These are phyloP conservation scores for Tapirus terrestris DNA, from an alignment of 2,113 vertebrate genomes.

Conservation along the genomic window DNA sequence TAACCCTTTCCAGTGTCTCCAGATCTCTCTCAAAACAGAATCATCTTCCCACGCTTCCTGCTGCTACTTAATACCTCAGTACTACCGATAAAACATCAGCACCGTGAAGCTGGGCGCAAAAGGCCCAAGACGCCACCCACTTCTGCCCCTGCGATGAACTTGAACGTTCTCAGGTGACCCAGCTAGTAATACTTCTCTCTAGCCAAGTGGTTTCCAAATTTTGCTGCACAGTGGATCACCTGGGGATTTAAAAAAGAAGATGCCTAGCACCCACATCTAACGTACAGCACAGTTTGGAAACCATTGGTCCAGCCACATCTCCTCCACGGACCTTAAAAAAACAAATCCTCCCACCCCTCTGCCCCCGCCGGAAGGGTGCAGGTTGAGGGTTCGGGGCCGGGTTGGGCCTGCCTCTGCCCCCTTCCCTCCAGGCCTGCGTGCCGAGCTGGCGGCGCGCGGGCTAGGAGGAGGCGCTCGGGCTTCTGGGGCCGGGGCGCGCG, in stretches of 20 bases:
- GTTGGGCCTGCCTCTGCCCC: no score
- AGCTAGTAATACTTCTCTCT: background rate
- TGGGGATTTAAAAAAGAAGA: background rate
- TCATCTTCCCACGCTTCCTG: background rate
- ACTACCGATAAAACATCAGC: background rate
- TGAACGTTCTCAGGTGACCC: background rate
- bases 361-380: background rate
- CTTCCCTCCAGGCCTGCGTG: background rate
- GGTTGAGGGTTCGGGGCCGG: background rate
- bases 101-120: accelerated
- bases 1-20: background rate
- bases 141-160: background rate
- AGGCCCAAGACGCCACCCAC: background rate
- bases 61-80: background rate
- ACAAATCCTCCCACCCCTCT: no score
- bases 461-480: conserved; percentile 39
- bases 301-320: background rate
- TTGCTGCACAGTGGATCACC: background rate
- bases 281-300: background rate
- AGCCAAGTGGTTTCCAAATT: background rate
- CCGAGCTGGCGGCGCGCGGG: background rate
- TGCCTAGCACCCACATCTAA: background rate
- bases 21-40: background rate
- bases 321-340: background rate
- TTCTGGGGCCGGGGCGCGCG: accelerated